Percentiles rank a stretch among this genome's conserved stretches.
These are phyloP conservation scores for Conops quadrifasciatus DNA, from an alignment of 2,888 invertebrate species.

Conservation along the genomic window DNA sequence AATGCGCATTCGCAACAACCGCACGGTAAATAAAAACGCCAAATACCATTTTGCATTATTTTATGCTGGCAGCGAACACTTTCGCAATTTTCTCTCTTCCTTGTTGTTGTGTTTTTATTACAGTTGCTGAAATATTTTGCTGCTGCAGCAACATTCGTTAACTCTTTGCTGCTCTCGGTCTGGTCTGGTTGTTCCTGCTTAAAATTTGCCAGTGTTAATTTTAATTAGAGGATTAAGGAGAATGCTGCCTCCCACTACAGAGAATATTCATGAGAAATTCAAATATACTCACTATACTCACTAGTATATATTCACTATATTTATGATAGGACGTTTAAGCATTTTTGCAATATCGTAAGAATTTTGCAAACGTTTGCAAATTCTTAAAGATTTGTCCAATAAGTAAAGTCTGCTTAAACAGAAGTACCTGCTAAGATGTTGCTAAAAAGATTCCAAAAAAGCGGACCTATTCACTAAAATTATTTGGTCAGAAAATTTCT, in stretches of 20 bases:
- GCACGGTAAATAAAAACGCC: conserved; percentile 9
- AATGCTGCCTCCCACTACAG: conserved; percentile 6
- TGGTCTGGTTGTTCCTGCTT: neutral
- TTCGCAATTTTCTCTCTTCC: neutral
- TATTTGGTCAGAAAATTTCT: no score
- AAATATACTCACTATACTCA: no score
- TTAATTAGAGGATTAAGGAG: conserved; percentile 24
- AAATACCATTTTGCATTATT: conserved; percentile 22
- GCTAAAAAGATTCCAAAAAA: no score
- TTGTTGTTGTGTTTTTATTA: neutral
- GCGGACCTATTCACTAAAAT: no score
- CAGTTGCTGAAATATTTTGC: neutral
- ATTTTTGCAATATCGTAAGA: no score
- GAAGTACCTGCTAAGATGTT: no score
- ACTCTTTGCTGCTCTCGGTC: neutral
- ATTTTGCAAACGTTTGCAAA: no score
- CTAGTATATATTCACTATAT: no score
- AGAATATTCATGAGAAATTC: neutral
- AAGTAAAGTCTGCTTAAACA: no score
- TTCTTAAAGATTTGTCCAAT: no score
- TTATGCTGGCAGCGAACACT: conserved; percentile 14
- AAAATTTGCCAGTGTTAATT: conserved; percentile 26
- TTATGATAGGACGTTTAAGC: no score
- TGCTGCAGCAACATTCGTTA: conserved; percentile 3
- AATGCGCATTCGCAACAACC: neutral